Conservation (phyloP, 1,140 invertebrate species). For the Drosophila lacertosa region DNA sequence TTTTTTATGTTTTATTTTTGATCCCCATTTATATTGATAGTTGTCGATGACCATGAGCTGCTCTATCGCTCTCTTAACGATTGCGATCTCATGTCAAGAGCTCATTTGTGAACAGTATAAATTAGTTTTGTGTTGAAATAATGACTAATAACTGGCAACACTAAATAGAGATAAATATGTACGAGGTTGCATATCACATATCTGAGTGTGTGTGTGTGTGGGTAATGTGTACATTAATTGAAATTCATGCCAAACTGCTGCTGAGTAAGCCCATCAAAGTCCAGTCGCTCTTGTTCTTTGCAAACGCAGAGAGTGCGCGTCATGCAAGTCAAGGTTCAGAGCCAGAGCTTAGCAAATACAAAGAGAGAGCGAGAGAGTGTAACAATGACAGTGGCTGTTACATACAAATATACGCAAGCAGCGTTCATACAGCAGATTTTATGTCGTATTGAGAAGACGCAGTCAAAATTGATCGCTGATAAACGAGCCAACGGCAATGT, state of each 20-base stretch:
- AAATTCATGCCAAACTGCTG: slow-evolving; percentile 46
- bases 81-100: slow-evolving; percentile 68
- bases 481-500: slow-evolving; percentile 46
- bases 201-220: slow-evolving; percentile 1
- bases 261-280: slow-evolving; percentile 55
- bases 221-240: slow-evolving; percentile 58
- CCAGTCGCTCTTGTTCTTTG: slow-evolving; percentile 17
- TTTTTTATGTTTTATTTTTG: slow-evolving; percentile 11
- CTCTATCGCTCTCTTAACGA: neutral
- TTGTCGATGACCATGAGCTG: slow-evolving; percentile 23
- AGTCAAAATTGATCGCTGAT: slow-evolving; percentile 35
- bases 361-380: neutral
- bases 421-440: slow-evolving; percentile 5
- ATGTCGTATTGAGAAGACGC: slow-evolving; percentile 28
- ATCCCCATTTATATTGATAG: slow-evolving; percentile 7
- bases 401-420: neutral
- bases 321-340: slow-evolving; percentile 8
- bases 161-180: slow-evolving; percentile 20
- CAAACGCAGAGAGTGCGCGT: slow-evolving; percentile 12
- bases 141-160: slow-evolving; percentile 62
- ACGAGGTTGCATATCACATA: neutral
- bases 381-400: neutral
- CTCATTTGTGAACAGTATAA: slow-evolving; percentile 51
- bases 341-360: too few species aligned
- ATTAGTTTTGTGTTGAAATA: slow-evolving; percentile 62